These are phyloP conservation scores for Campaea margaritaria DNA, from an alignment of 2,888 invertebrate species.

Conservation along the genomic window DNA sequence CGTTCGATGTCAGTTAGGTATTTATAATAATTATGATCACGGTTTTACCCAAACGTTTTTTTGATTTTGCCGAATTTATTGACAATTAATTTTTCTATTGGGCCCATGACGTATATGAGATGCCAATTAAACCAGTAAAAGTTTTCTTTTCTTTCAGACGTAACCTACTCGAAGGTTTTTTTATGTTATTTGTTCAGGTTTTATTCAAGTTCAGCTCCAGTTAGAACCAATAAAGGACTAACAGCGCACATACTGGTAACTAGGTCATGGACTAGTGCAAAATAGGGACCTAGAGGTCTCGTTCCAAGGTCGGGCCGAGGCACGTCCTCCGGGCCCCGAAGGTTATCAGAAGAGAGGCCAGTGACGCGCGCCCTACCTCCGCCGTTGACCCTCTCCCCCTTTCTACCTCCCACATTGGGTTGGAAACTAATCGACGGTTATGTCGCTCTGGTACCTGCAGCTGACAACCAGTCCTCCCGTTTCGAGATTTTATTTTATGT, in stretches of 20 bases:
- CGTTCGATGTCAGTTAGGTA: background rate
- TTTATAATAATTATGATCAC: too few relatives aligned
- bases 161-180: too few relatives aligned
- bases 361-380: slow-evolving; percentile 53
- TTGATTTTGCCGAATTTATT: too few relatives aligned
- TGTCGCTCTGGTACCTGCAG: slow-evolving; percentile 60
- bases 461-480: slow-evolving; percentile 60
- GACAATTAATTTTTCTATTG: too few relatives aligned
- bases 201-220: background rate
- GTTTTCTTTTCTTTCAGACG: too few relatives aligned
- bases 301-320: slow-evolving; percentile 36
- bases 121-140: too few relatives aligned
- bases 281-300: slow-evolving; percentile 8
- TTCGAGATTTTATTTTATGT: slow-evolving; percentile 35
- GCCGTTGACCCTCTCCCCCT: slow-evolving; percentile 12
- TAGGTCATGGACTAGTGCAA: slow-evolving; percentile 31
- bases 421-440: slow-evolving; percentile 42
- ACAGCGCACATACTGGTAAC: slow-evolving; percentile 17
- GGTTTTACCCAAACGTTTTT: too few relatives aligned
- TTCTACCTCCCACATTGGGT: slow-evolving; percentile 30
- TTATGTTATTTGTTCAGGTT: too few relatives aligned
- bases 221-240: background rate
- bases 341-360: slow-evolving; percentile 37
- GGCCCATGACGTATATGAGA: too few relatives aligned
- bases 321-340: slow-evolving; percentile 39